Percentiles rank a stretch among this genome's conserved stretches.
Evolutionary conservation across 92 coral and sea anemone species (phyloP).

Genomic region (Porites cylindrica): DNA sequence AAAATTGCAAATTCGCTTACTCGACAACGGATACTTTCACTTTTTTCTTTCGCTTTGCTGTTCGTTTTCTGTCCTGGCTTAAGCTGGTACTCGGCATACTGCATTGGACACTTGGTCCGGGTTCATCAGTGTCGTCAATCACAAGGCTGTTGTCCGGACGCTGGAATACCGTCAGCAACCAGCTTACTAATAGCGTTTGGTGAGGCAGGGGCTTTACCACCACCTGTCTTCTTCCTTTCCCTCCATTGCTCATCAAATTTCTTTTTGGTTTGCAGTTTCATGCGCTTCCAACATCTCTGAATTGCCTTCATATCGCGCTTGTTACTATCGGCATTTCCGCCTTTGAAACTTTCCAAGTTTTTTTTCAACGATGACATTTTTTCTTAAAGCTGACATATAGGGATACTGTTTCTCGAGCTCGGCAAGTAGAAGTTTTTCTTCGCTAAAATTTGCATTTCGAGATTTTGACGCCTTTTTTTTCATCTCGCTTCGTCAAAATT

Average conservation of each 20-base stretch:
- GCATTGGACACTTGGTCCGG: conserved; percentile 35
- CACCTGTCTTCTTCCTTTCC: conserved; percentile 9
- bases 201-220: conserved; percentile 24
- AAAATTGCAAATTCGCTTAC: conserved; percentile 9
- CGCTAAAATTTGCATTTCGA: conserved; percentile 33
- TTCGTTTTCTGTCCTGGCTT: conserved; percentile 5
- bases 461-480: conserved; percentile 15
- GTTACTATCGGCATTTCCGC: conserved; percentile 12
- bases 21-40: conserved; percentile 17
- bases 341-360: conserved; percentile 15
- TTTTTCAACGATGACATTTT: background rate
- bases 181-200: conserved; percentile 25
- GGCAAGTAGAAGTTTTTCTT: conserved; percentile 26
- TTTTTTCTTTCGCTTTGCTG: conserved; percentile 28
- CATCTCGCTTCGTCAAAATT: conserved; percentile 8
- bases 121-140: conserved; percentile 23
- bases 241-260: conserved; percentile 18
- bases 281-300: conserved; percentile 29
- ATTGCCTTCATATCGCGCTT: conserved; percentile 24
- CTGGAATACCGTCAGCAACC: conserved; percentile 26
- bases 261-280: conserved; percentile 17
- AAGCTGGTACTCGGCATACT: conserved; percentile 22
- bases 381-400: conserved; percentile 15
- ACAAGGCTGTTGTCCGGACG: conserved; percentile 4
- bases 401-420: conserved; percentile 7